Conservation (phyloP, 2,113 vertebrate genomes). For the Amia ocellicauda region DNA sequence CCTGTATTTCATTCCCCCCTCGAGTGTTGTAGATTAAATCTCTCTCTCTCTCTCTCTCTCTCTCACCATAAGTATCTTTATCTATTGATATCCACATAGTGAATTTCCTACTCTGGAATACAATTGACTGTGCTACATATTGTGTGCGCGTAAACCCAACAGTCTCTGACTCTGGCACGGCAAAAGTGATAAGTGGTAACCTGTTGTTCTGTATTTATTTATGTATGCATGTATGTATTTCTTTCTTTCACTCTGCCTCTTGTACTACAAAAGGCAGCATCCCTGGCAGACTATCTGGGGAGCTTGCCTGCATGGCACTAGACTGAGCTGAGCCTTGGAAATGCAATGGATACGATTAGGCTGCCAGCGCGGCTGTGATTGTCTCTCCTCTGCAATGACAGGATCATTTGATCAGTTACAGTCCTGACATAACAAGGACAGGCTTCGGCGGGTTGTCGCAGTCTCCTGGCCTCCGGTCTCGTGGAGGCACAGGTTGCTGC, state of each 20-base stretch:
- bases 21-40: too few species aligned
- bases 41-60: too few species aligned
- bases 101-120: too few species aligned
- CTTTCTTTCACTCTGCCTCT: neutral
- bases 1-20: too few species aligned
- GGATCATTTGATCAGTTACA: neutral
- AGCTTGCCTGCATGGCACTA: neutral
- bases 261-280: neutral
- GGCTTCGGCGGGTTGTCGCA: neutral
- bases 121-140: too few species aligned
- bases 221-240: neutral
- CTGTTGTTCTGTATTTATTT: neutral
- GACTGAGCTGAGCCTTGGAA: neutral
- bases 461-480: too few species aligned
- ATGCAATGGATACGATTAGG: too few species aligned
- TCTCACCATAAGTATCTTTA: too few species aligned
- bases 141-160: too few species aligned
- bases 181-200: neutral
- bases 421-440: slow-evolving; percentile 13
- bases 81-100: too few species aligned
- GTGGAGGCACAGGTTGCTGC: too few species aligned
- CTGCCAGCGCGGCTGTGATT: too few species aligned
- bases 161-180: neutral
- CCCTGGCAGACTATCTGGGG: neutral
- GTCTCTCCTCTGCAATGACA: neutral